Evolutionary conservation across 2,797 vertebrate genomes (phyloP), one percentile per base, ranked within the genome.

Genomic region (Manis crassicaudata): DNA sequence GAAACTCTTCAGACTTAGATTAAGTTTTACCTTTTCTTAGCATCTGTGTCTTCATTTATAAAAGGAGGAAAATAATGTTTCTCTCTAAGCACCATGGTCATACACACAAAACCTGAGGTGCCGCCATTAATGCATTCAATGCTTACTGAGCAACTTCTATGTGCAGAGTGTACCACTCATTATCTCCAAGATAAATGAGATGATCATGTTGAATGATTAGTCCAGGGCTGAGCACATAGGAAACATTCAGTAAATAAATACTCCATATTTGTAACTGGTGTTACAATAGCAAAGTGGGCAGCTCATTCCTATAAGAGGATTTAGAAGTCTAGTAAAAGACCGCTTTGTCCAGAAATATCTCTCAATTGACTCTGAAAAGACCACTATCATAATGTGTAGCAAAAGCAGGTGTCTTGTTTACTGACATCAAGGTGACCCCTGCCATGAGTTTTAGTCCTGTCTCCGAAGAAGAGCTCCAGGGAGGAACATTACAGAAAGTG

Each of bases 281-380:
- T 37, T 83, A 37, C 1, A 7, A 56, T 25, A n/a, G 76, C 56
- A 29, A 62, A 40, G 10, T 6, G 25, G 60, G 27, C 46, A 35
- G 72, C n/a, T 73, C 3, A 3, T 76, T 84, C 46, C 4, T n/a
- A 16, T 40, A 27, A 46, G 40, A 4, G 52, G 62, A 40, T 68
- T 60, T 43, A 50, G 75, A 82, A 82, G 46, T 25, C 37, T 65
- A 29, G 7, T 54, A 60, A 73, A 92, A 76, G 43, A 16, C 25
- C 46, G 1, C 58, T 73, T 88, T 94, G 96, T 96, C 73, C n/a
- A 79, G 88, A 94, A 92, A 70, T 20, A 20, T 37, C 27, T 92
- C 60, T 85, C 67, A 92, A 81, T 67, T 60, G 77, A 40, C 40
- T 70, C 62, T 20, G 60, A 54, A 75, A 62, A 62, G 58, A 85